A percentile compares a stretch with the other conserved stretches of the same genome.
Conservation (phyloP, 2,113 vertebrate species). For the Cyanoramphus novaezelandiae region DNA sequence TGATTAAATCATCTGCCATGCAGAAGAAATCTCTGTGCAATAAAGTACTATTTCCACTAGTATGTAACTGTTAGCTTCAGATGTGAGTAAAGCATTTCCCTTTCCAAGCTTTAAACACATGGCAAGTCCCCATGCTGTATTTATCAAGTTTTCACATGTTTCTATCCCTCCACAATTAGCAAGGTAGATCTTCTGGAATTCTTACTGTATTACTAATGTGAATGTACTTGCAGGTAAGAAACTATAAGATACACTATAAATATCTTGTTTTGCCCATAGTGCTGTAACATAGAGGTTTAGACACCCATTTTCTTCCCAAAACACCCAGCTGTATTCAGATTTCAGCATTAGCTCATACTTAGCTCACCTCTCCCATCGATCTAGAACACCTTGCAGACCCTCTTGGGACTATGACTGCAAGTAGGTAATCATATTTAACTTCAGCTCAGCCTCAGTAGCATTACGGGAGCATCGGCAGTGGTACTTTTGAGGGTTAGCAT, state of each 20-base stretch:
- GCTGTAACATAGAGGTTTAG: not conserved
- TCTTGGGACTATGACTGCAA: not conserved
- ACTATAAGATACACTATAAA: fast-evolving
- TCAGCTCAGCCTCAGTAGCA: not conserved
- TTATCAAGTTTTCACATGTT: slow-evolving; percentile 26
- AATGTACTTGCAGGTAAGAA: not conserved
- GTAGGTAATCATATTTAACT: not conserved
- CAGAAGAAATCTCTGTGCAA: not conserved
- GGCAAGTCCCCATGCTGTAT: not conserved
- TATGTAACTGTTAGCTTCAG: not conserved
- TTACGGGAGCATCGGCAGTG: fast-evolving
- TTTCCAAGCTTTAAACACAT: not conserved
- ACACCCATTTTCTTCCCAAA: not conserved
- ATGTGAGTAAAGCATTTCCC: not conserved
- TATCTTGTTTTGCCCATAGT: not conserved
- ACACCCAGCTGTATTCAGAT: not conserved
- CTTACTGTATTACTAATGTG: not conserved
- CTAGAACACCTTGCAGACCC: not conserved
- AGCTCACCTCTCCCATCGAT: not conserved
- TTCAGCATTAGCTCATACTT: not conserved
- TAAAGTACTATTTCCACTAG: not conserved
- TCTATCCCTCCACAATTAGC: not conserved
- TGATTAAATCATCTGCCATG: not conserved
- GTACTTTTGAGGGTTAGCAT: not conserved
- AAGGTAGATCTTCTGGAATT: not conserved